Evolutionary conservation across 2,113 vertebrate species (phyloP).

Genomic region (Oxygymnocypris stewartii): DNA sequence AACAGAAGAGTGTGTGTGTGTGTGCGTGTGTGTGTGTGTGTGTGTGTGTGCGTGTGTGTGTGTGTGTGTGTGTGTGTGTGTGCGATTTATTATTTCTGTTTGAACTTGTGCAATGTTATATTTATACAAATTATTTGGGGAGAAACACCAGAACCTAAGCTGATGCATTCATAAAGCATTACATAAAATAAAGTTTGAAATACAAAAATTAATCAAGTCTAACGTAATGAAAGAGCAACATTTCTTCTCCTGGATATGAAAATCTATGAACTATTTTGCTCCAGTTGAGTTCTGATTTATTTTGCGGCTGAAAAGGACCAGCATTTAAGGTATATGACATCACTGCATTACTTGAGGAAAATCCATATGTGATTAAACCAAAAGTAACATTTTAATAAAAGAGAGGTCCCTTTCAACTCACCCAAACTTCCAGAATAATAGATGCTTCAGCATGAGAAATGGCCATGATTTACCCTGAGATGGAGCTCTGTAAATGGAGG

Average conservation of each 20-base stretch:
- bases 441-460: background rate
- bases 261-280: background rate
- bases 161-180: background rate
- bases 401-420: background rate
- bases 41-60: background rate
- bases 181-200: background rate
- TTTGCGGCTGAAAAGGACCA: background rate
- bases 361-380: slow-evolving; percentile 8
- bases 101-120: background rate
- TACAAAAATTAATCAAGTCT: background rate
- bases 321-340: background rate
- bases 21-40: no score
- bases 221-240: background rate
- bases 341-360: background rate
- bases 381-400: slow-evolving; percentile 11
- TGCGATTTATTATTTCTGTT: background rate
- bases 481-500: background rate
- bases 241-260: background rate
- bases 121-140: background rate
- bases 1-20: background rate
- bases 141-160: background rate
- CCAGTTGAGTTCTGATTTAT: background rate
- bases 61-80: no score
- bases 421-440: slow-evolving; percentile 2
- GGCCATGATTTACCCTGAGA: background rate